Conservation (phyloP, 2,888 invertebrate species). For the Tipula vernalis region DNA sequence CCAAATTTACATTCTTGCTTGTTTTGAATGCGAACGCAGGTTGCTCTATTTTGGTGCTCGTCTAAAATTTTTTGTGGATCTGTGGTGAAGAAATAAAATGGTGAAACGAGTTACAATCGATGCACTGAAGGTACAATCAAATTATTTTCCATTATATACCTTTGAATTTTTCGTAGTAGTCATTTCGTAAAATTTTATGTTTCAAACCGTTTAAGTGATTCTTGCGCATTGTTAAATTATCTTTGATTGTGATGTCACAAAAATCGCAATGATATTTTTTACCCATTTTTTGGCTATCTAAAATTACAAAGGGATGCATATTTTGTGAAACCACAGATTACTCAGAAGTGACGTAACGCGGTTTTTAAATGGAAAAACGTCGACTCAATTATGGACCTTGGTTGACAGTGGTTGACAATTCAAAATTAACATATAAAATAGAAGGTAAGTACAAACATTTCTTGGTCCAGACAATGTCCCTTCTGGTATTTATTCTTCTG, state of each 20-base stretch:
- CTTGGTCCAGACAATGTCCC: no score
- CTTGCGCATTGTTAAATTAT: conserved; percentile 29
- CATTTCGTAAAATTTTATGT: conserved; percentile 27
- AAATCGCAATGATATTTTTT: conserved; percentile 34
- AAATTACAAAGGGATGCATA: no score
- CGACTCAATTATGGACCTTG: no score
- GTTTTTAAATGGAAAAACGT: no score
- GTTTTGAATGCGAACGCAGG: conserved; percentile 23
- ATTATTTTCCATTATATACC: conserved; percentile 13
- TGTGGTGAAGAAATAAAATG: background rate
- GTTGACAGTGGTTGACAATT: no score
- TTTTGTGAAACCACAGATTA: no score
- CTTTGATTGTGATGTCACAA: conserved; percentile 31
- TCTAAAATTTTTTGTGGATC: background rate
- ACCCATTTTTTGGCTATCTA: conserved; percentile 23
- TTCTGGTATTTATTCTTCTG: no score
- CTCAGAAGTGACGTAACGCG: no score
- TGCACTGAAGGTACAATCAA: background rate
- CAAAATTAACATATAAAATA: no score
- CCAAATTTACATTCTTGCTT: conserved; percentile 27
- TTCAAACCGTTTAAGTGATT: conserved; percentile 27
- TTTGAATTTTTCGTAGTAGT: conserved; percentile 21
- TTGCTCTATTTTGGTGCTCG: conserved; percentile 14
- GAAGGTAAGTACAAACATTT: no score
- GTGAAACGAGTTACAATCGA: background rate